These are phyloP conservation scores for Morpho helenor DNA, from an alignment of 2,888 invertebrate species.

Conservation along the genomic window DNA sequence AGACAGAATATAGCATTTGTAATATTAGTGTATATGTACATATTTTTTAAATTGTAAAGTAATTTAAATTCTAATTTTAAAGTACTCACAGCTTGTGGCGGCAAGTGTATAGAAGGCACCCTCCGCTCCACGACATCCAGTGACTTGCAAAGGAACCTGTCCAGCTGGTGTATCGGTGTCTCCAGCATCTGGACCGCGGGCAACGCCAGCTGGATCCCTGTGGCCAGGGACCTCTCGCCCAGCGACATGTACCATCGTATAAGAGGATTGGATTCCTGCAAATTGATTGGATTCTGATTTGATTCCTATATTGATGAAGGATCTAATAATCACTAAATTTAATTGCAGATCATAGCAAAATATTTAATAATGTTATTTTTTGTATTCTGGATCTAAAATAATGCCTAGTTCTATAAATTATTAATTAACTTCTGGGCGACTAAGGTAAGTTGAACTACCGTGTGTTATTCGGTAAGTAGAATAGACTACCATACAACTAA, in stretches of 20 bases:
- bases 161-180: slow-evolving; percentile 85
- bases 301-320: no score
- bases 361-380: neutral
- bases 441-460: no score
- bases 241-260: slow-evolving; percentile 87
- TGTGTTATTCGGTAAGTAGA: no score
- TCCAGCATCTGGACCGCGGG: slow-evolving; percentile 87
- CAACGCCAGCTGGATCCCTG: slow-evolving; percentile 85
- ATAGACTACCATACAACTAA: no score
- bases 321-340: neutral
- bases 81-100: slow-evolving; percentile 88
- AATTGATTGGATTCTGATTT: neutral
- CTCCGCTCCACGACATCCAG: slow-evolving; percentile 91
- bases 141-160: slow-evolving; percentile 88
- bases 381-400: neutral
- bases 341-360: neutral
- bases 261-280: slow-evolving; percentile 83
- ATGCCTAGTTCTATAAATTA: no score
- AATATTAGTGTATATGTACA: neutral
- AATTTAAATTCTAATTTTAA: neutral
- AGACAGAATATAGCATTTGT: neutral
- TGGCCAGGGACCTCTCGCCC: slow-evolving; percentile 86
- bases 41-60: no score
- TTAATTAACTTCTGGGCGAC: no score
- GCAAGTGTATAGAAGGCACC: slow-evolving; percentile 89